These are phyloP conservation scores for Rhagophthalmus giganteus DNA, from an alignment of 2,888 invertebrate genomes.

Conservation along the genomic window DNA sequence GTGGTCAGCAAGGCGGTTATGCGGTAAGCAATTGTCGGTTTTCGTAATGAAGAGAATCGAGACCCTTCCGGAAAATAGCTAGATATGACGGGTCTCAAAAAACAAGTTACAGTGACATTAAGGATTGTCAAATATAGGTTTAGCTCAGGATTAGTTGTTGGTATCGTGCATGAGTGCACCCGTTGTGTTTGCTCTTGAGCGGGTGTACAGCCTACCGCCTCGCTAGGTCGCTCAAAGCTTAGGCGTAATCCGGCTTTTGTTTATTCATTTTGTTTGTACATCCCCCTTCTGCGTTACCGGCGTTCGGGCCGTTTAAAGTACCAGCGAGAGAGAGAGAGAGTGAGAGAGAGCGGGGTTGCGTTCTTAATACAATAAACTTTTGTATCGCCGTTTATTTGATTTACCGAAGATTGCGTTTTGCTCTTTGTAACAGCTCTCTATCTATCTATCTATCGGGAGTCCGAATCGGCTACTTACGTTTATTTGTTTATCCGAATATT, in stretches of 20 bases:
- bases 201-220: constrained; percentile 29
- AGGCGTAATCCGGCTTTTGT: constrained; percentile 50
- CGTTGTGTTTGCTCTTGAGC: constrained; percentile 46
- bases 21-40: constrained; percentile 39
- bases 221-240: constrained; percentile 44
- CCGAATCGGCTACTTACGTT: too few species aligned
- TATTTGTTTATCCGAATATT: too few species aligned
- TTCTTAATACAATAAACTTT: constrained; percentile 29
- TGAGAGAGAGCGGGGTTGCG: too few species aligned
- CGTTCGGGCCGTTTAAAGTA: constrained; percentile 26
- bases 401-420: too few species aligned
- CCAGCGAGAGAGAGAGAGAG: too few species aligned
- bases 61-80: constrained; percentile 4
- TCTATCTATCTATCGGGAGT: too few species aligned
- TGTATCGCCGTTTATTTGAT: constrained; percentile 19
- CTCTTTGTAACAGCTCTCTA: too few species aligned
- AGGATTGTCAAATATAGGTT: constrained; percentile 32
- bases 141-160: constrained; percentile 29
- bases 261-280: constrained; percentile 52
- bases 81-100: constrained; percentile 14
- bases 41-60: constrained; percentile 14
- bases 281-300: constrained; percentile 33
- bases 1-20: constrained; percentile 39
- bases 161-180: constrained; percentile 41
- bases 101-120: constrained; percentile 18